Conservation (phyloP, 2,888 invertebrate species). For the Orthonevra nobilis region DNA sequence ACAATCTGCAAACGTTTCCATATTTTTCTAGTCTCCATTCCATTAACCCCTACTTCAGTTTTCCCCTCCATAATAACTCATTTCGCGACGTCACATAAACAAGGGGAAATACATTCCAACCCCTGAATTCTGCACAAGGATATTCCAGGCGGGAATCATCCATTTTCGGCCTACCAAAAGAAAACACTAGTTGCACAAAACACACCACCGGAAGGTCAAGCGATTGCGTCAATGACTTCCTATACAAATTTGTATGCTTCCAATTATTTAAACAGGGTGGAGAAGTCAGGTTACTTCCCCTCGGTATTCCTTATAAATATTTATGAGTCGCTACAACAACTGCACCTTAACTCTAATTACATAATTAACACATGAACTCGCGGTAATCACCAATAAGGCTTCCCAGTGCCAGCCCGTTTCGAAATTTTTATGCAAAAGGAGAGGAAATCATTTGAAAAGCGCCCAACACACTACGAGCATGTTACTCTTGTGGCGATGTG, state of each 20-base stretch:
- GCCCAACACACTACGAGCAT: slow-evolving; percentile 21
- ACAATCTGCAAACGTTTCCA: slow-evolving; percentile 6
- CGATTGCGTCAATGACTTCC: slow-evolving; percentile 39
- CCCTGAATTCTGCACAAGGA: slow-evolving; percentile 30
- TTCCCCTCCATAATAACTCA: slow-evolving; percentile 13
- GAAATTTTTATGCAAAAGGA: slow-evolving; percentile 46
- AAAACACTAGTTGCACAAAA: slow-evolving; percentile 56
- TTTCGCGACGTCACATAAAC: slow-evolving; percentile 22
- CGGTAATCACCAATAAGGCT: slow-evolving; percentile 44
- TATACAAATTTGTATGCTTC: slow-evolving; percentile 39
- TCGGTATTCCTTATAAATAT: slow-evolving; percentile 45
- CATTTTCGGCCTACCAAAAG: not conserved
- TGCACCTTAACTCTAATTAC: slow-evolving; percentile 45
- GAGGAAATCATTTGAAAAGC: slow-evolving; percentile 60
- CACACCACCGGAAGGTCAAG: slow-evolving; percentile 39
- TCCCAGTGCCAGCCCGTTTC: slow-evolving; percentile 12
- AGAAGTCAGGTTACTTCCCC: slow-evolving; percentile 1
- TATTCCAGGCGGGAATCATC: slow-evolving; percentile 25
- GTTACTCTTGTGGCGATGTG: slow-evolving; percentile 30
- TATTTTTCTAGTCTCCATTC: slow-evolving; percentile 35
- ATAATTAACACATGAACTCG: slow-evolving; percentile 65
- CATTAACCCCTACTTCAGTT: not conserved
- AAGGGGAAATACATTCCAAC: slow-evolving; percentile 28
- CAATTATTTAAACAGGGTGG: slow-evolving; percentile 26
- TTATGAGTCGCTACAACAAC: slow-evolving; percentile 13